Conservation (phyloP, 2,797 vertebrate species). For the Muscicapa striata region DNA sequence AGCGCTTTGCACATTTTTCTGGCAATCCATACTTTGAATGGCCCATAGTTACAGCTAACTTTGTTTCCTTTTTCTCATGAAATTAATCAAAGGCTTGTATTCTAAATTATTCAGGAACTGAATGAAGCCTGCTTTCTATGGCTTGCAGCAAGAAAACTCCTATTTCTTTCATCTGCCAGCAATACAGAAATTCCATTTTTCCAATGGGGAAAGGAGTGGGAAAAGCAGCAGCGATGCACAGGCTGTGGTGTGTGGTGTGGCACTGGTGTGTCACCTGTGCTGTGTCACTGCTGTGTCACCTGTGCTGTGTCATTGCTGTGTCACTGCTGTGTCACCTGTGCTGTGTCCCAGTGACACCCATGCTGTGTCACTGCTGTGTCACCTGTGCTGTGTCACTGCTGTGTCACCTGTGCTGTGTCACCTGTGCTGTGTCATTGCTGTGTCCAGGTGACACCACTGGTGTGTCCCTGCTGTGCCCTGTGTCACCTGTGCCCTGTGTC, state of each 20-base stretch:
- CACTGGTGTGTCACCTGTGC: neutral
- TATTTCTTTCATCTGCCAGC: slow-evolving; percentile 42
- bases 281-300: too few species aligned
- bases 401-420: too few species aligned
- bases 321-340: too few species aligned
- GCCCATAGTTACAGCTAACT: slow-evolving; percentile 64
- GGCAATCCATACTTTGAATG: slow-evolving; percentile 64
- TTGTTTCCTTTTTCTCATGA: slow-evolving; percentile 60
- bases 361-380: too few species aligned
- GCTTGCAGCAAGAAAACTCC: slow-evolving; percentile 62
- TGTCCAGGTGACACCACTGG: too few species aligned
- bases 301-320: too few species aligned
- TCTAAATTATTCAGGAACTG: slow-evolving; percentile 73
- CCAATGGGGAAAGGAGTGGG: neutral
- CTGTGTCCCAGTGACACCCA: too few species aligned
- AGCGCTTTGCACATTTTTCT: slow-evolving; percentile 71
- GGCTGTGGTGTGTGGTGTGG: neutral
- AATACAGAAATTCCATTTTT: neutral
- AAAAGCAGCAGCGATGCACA: fast-evolving
- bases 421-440: too few species aligned
- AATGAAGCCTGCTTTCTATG: slow-evolving; percentile 63
- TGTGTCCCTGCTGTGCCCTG: too few species aligned
- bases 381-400: too few species aligned
- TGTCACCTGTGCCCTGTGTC: too few species aligned
- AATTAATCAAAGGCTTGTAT: slow-evolving; percentile 66